Percentiles rank a stretch among this genome's conserved stretches.
Conservation (phyloP, 2,113 vertebrate genomes). For the Petroica traversi region DNA sequence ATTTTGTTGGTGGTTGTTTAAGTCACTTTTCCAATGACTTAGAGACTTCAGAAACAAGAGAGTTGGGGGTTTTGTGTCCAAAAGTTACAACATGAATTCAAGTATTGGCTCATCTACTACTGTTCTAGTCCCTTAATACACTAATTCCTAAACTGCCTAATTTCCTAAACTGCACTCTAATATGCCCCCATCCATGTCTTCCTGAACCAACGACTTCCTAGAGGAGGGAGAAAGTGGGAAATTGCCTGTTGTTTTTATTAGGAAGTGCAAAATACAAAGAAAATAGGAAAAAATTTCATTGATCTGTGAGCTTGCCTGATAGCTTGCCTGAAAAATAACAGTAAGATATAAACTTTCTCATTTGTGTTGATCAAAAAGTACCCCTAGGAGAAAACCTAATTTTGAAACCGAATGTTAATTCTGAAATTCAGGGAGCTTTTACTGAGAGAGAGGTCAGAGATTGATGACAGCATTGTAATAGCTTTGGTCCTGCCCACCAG, state of each 20-base stretch:
- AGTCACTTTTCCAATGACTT: neutral
- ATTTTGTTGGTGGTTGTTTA: neutral
- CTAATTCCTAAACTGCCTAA: too few species aligned
- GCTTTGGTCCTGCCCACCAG: neutral
- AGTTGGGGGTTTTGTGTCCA: accelerated
- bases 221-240: neutral
- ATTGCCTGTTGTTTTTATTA: neutral
- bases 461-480: neutral
- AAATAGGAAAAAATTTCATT: neutral
- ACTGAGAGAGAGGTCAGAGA: neutral
- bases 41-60: neutral
- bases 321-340: neutral
- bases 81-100: neutral
- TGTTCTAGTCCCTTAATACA: neutral
- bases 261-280: neutral
- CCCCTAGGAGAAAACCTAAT: neutral
- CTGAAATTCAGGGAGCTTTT: neutral
- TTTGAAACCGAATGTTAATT: neutral
- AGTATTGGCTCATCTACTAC: neutral
- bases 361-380: neutral
- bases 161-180: too few species aligned
- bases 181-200: neutral
- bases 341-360: neutral
- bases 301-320: neutral
- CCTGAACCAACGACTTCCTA: neutral